Evolutionary conservation across 2,888 invertebrate genomes (phyloP).

Genomic region (Dysmachus trigonus): DNA sequence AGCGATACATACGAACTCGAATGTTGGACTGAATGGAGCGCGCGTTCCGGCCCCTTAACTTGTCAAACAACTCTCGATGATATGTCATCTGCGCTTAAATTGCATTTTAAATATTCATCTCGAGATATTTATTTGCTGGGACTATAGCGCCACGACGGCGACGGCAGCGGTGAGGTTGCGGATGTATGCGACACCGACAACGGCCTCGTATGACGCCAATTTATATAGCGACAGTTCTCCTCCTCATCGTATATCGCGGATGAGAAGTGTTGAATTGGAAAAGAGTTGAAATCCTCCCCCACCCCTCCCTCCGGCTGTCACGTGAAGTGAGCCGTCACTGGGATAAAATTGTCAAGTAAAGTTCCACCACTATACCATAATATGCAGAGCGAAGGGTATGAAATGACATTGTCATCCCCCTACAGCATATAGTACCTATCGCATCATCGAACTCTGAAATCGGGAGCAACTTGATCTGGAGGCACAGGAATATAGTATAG

Average conservation of each 20-base stretch:
- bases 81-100: constrained; percentile 37
- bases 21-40: not conserved
- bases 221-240: not conserved
- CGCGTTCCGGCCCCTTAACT: not conserved
- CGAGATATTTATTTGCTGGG: constrained; percentile 35
- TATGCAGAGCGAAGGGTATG: not conserved
- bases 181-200: too few species aligned
- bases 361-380: not conserved
- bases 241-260: constrained; percentile 22
- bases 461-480: not conserved
- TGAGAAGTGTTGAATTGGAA: constrained; percentile 22
- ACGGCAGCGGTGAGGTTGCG: not conserved
- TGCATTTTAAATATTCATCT: constrained; percentile 46
- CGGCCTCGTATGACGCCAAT: not conserved
- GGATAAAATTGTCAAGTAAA: constrained; percentile 43
- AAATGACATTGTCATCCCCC: constrained; percentile 22
- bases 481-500: too few species aligned
- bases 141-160: not conserved
- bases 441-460: not conserved
- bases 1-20: not conserved
- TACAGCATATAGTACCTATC: not conserved
- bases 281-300: constrained; percentile 22
- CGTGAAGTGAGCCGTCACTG: constrained; percentile 23
- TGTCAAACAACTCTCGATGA: constrained; percentile 33
- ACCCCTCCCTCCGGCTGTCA: not conserved